phyloP scores from a whole-genome alignment of 1,140 invertebrate species.

The Mercenaria mercenaria region DNA sequence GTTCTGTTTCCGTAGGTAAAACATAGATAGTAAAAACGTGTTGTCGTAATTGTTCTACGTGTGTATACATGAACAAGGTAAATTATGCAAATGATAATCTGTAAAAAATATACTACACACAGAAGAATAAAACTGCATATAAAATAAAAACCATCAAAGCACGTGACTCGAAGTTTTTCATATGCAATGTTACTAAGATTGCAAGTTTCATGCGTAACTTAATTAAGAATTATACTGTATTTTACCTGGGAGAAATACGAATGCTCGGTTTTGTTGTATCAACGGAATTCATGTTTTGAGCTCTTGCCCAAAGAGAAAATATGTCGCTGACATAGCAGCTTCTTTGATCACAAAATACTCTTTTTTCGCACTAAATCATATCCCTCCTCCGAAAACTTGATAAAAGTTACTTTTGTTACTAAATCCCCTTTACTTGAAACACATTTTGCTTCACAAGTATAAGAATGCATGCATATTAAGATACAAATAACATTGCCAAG shows the following conservation, averaged over 20 bases:
- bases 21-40: slow-evolving; percentile 29
- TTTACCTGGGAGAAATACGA: slow-evolving; percentile 60
- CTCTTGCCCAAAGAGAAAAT: not conserved
- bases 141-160: slow-evolving; percentile 24
- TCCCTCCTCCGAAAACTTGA: not conserved
- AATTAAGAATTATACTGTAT: not conserved
- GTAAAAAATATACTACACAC: slow-evolving; percentile 21
- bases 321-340: not conserved
- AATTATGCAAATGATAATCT: slow-evolving; percentile 10
- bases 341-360: not conserved
- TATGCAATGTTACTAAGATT: slow-evolving; percentile 61
- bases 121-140: not conserved
- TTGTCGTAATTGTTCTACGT: slow-evolving; percentile 20
- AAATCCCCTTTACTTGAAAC: not conserved
- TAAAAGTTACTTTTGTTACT: not conserved
- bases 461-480: slow-evolving; percentile 28
- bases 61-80: slow-evolving; percentile 34
- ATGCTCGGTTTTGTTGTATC: not conserved
- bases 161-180: slow-evolving; percentile 47
- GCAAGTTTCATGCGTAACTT: slow-evolving; percentile 31
- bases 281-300: not conserved
- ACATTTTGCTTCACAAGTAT: slow-evolving; percentile 22
- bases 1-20: slow-evolving; percentile 35
- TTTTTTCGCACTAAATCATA: not conserved
- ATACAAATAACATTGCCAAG: slow-evolving; percentile 17